Percentiles rank a stretch among this genome's conserved stretches.
These are phyloP conservation scores for Euzophera pinguis DNA, from an alignment of 2,888 invertebrate species.

Conservation along the genomic window DNA sequence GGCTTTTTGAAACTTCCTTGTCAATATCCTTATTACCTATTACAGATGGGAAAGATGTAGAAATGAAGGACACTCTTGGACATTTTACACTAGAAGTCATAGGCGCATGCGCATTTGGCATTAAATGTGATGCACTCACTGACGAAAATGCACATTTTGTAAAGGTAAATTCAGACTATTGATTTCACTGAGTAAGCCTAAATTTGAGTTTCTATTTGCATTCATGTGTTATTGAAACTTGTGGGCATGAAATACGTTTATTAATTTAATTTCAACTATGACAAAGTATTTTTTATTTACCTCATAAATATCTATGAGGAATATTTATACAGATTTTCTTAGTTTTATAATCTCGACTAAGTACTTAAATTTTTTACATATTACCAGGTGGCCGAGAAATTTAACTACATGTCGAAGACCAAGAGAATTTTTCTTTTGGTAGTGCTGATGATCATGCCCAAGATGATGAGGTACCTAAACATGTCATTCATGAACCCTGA, in stretches of 20 bases:
- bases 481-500: slow-evolving; percentile 58
- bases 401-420: slow-evolving; percentile 50
- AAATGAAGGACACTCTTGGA: slow-evolving; percentile 77
- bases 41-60: slow-evolving; percentile 64
- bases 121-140: slow-evolving; percentile 71
- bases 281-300: no score
- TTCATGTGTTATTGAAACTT: no score
- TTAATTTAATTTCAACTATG: no score
- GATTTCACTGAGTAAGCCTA: no score
- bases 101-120: slow-evolving; percentile 79
- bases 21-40: slow-evolving; percentile 19
- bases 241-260: no score
- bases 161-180: no score
- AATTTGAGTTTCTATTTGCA: no score
- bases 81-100: slow-evolving; percentile 78
- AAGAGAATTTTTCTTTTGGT: slow-evolving; percentile 53
- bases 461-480: slow-evolving; percentile 44
- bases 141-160: slow-evolving; percentile 72
- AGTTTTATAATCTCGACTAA: no score
- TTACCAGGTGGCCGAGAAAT: slow-evolving; percentile 64
- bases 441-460: slow-evolving; percentile 54
- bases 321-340: no score
- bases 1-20: no score
- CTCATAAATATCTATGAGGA: no score
- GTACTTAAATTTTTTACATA: no score